These are phyloP conservation scores for Reinhardtius hippoglossoides DNA, from an alignment of 2,113 vertebrate genomes.

Conservation along the genomic window DNA sequence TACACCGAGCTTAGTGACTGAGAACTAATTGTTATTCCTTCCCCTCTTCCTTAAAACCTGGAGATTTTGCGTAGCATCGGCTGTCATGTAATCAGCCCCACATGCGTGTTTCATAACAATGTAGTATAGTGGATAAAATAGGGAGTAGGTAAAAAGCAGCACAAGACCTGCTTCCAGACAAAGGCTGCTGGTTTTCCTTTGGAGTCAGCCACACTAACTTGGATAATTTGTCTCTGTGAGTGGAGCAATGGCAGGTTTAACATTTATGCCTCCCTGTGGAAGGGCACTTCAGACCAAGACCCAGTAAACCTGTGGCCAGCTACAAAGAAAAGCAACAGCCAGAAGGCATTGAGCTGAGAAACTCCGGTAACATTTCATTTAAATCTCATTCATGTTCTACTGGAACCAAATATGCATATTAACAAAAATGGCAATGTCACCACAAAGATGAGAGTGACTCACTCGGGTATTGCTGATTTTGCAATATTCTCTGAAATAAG, in stretches of 20 bases:
- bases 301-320: slow-evolving; percentile 8
- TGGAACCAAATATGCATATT: slow-evolving; percentile 12
- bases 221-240: slow-evolving; percentile 58
- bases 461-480: background rate
- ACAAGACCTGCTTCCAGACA: slow-evolving; percentile 52
- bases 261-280: slow-evolving; percentile 42
- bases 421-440: slow-evolving; percentile 8
- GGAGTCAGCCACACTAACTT: slow-evolving; percentile 53
- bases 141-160: slow-evolving; percentile 30
- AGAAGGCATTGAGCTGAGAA: slow-evolving; percentile 16
- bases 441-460: slow-evolving; percentile 7
- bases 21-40: slow-evolving; percentile 63
- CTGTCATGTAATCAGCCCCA: slow-evolving; percentile 71
- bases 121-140: slow-evolving; percentile 38
- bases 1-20: slow-evolving; percentile 53
- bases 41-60: background rate
- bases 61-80: slow-evolving; percentile 52
- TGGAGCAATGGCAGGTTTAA: slow-evolving; percentile 40
- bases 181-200: slow-evolving; percentile 54
- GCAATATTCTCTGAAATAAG: slow-evolving; percentile 35
- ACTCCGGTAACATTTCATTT: background rate
- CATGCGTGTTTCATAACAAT: slow-evolving; percentile 70
- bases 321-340: slow-evolving; percentile 22
- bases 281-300: slow-evolving; percentile 26
- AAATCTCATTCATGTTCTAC: slow-evolving; percentile 12